Percentiles rank a stretch among this genome's conserved stretches.
Evolutionary conservation across 2,888 invertebrate species (phyloP).

Genomic region (Andrena praecox): DNA sequence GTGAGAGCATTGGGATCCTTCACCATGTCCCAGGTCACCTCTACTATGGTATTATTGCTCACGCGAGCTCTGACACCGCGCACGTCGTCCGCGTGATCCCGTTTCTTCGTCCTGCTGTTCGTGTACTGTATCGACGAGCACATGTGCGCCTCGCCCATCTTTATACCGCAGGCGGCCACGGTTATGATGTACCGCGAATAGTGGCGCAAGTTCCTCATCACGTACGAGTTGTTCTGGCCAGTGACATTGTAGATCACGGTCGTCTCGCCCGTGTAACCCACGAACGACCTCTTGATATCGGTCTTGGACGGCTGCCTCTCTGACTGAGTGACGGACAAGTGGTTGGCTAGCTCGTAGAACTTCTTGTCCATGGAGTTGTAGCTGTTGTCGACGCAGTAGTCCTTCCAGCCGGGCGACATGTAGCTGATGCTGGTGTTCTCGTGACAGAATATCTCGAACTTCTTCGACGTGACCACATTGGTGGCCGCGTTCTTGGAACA

Average conservation of each 20-base stretch:
- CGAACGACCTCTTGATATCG: neutral
- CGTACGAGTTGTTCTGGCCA: conserved; percentile 62
- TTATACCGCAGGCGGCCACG: conserved; percentile 86
- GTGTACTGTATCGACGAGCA: conserved; percentile 76
- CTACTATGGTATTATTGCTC: conserved; percentile 78
- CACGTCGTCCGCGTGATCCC: conserved; percentile 84
- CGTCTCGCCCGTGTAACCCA: conserved; percentile 34
- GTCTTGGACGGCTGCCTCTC: conserved; percentile 1
- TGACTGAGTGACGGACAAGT: conserved; percentile 30
- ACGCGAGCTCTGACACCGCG: conserved; percentile 69
- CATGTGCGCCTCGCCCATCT: conserved; percentile 78
- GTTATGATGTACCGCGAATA: conserved; percentile 88
- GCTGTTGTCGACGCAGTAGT: conserved; percentile 72
- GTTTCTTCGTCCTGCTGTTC: conserved; percentile 84
- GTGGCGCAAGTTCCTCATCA: conserved; percentile 85
- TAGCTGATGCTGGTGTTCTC: conserved; percentile 72
- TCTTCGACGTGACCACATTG: conserved; percentile 54
- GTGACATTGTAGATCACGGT: conserved; percentile 72
- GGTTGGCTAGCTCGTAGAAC: conserved; percentile 56
- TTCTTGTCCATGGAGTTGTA: conserved; percentile 62
- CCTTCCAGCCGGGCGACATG: conserved; percentile 70
- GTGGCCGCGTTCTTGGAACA: conserved; percentile 62
- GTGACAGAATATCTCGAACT: conserved; percentile 77
- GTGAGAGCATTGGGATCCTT: conserved; percentile 88
- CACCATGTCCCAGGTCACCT: conserved; percentile 88